phyloP scores from a whole-genome alignment of 2,113 vertebrate species.

The Progne subis region DNA sequence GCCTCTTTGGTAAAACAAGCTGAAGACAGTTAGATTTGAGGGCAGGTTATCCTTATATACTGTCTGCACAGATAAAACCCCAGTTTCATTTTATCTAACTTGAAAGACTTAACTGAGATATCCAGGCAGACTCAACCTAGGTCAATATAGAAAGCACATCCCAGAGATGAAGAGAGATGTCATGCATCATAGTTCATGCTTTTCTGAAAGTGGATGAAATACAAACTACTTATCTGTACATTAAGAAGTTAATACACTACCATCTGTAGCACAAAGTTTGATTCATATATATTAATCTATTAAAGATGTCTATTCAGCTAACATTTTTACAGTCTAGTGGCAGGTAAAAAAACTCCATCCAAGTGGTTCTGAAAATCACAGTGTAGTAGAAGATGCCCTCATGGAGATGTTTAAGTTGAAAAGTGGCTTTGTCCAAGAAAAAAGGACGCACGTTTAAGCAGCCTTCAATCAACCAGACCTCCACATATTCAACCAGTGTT shows the following conservation, averaged over 20 bases:
- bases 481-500: background rate
- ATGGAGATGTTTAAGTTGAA: background rate
- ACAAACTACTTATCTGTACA: background rate
- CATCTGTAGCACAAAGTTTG: background rate
- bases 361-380: background rate
- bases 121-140: background rate
- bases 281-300: background rate
- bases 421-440: background rate
- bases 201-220: background rate
- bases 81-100: background rate
- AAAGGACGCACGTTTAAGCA: background rate
- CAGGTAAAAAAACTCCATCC: background rate
- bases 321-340: background rate
- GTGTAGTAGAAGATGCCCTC: background rate
- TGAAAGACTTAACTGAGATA: background rate
- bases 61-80: background rate
- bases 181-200: background rate
- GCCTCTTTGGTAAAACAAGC: background rate
- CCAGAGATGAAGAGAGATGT: background rate
- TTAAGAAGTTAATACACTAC: background rate
- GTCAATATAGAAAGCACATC: background rate
- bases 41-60: background rate
- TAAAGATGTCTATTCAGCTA: background rate
- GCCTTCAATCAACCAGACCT: background rate
- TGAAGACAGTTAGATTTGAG: background rate